A percentile compares a stretch with the other conserved stretches of the same genome.
Conservation (phyloP, 1,140 invertebrate species). For the Xylocopa sonorina region DNA sequence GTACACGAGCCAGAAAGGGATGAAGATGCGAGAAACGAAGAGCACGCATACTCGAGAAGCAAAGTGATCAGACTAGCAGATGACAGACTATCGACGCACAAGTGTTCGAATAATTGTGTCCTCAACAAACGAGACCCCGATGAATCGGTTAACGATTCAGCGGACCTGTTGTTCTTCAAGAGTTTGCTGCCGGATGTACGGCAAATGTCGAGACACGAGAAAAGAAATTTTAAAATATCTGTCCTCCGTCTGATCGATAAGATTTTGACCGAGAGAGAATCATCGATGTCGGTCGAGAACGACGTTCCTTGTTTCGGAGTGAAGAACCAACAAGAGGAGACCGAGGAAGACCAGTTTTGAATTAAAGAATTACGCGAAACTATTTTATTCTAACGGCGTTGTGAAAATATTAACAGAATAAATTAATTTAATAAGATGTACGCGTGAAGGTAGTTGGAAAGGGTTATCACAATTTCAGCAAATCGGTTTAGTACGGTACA, state of each 20-base stretch:
- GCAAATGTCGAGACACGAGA: neutral
- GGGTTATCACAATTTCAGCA: constrained; percentile 35
- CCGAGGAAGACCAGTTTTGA: neutral
- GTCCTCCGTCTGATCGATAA: neutral
- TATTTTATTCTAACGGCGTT: neutral
- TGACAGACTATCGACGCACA: neutral
- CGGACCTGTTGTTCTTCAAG: constrained; percentile 10
- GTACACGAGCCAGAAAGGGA: neutral
- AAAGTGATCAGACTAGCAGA: neutral
- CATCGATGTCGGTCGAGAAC: neutral
- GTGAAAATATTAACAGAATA: neutral
- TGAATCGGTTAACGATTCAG: constrained; percentile 2
- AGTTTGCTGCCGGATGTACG: constrained; percentile 5
- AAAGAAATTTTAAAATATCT: constrained; percentile 15
- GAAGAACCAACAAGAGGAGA: neutral
- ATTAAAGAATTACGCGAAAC: no score
- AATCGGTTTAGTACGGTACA: constrained; percentile 16
- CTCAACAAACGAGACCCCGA: neutral
- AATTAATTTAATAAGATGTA: constrained; percentile 11
- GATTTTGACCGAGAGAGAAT: neutral
- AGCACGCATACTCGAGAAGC: neutral
- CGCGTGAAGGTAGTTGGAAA: neutral
- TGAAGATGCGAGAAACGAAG: neutral
- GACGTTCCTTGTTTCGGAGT: neutral
- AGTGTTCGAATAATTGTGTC: neutral